These are phyloP conservation scores for Tamias sibiricus DNA, from an alignment of 2,113 vertebrate genomes.

Conservation along the genomic window DNA sequence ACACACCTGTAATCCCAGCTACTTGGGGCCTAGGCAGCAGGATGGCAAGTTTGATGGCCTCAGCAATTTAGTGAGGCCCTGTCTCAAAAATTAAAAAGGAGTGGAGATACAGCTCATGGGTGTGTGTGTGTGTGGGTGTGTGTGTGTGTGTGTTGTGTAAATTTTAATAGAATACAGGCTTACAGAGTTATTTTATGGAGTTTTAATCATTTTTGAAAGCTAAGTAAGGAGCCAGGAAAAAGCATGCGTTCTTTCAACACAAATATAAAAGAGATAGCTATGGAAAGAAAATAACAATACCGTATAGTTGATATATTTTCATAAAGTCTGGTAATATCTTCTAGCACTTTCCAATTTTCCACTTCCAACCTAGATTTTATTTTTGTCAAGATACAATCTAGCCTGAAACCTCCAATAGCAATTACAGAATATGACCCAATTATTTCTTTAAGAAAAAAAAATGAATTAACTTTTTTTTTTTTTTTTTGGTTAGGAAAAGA, in stretches of 20 bases:
- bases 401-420: slow-evolving; percentile 7
- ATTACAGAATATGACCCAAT: slow-evolving; percentile 64
- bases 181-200: neutral
- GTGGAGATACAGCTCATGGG: too few relatives aligned
- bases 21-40: too few relatives aligned
- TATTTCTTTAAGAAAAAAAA: slow-evolving; percentile 52
- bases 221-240: slow-evolving; percentile 10
- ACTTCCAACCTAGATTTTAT: neutral
- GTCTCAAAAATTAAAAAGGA: too few relatives aligned
- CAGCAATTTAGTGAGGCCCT: too few relatives aligned
- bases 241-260: neutral
- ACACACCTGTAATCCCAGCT: too few relatives aligned
- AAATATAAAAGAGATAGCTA: neutral
- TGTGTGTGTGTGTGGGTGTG: too few relatives aligned
- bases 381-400: slow-evolving; percentile 38
- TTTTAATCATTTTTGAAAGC: slow-evolving; percentile 8
- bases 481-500: neutral
- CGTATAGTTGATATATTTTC: neutral
- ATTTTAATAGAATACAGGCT: neutral
- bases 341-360: neutral
- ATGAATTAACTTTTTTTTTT: slow-evolving; percentile 48
- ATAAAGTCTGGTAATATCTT: neutral
- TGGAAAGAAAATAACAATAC: neutral
- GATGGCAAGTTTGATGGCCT: too few relatives aligned
- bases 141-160: too few relatives aligned